Percentiles rank a stretch among this genome's conserved stretches.
Evolutionary conservation across 2,888 invertebrate genomes (phyloP).

Genomic region (Trissolcus japonicus): DNA sequence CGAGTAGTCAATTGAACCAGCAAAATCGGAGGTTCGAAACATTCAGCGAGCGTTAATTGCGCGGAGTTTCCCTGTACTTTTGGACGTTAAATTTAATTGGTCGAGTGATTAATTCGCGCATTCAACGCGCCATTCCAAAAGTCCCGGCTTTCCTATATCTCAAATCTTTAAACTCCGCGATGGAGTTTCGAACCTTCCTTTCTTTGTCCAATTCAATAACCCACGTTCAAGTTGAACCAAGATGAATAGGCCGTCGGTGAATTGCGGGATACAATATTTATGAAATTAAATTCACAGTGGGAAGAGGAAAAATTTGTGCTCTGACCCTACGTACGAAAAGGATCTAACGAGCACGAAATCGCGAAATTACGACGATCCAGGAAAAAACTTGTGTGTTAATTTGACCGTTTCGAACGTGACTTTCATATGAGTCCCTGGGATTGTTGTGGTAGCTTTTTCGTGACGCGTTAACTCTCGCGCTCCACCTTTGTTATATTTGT

Average conservation of each 20-base stretch:
- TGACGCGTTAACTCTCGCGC: slow-evolving; percentile 6
- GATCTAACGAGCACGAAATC: slow-evolving; percentile 43
- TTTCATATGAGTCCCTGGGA: slow-evolving; percentile 28
- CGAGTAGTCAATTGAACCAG: slow-evolving; percentile 45
- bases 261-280: slow-evolving; percentile 45
- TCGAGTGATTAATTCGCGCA: background rate
- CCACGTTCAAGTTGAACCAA: no score
- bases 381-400: slow-evolving; percentile 42
- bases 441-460: slow-evolving; percentile 26
- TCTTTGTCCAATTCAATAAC: no score
- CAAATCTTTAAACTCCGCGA: no score
- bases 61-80: slow-evolving; percentile 28
- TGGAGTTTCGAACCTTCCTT: no score
- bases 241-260: slow-evolving; percentile 4
- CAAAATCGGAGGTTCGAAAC: slow-evolving; percentile 30
- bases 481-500: slow-evolving; percentile 27
- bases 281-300: slow-evolving; percentile 28
- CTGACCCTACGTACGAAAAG: slow-evolving; percentile 1
- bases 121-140: no score
- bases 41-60: slow-evolving; percentile 34
- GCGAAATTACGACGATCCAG: slow-evolving; percentile 34
- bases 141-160: no score
- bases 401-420: slow-evolving; percentile 42
- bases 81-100: slow-evolving; percentile 33
- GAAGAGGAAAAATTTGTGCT: background rate